Evolutionary conservation across 2,888 invertebrate species (phyloP), one percentile per base, ranked within the genome.

Genomic region (Sphinx pinastri): DNA sequence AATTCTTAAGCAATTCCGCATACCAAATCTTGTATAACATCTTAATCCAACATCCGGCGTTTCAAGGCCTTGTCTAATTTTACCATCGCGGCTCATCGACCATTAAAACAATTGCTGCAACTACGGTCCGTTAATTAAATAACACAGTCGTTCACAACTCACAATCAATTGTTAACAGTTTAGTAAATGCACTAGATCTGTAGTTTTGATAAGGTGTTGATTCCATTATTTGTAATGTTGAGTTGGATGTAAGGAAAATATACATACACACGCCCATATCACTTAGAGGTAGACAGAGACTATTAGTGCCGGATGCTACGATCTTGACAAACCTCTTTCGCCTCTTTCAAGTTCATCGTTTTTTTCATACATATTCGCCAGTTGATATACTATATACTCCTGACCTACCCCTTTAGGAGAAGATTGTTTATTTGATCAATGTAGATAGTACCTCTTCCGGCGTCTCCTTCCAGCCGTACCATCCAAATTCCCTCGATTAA

Each of bases 31-130:
- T 63, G 49, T 19, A 0, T 19, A 63, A 63, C 49, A 16, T 63
- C 63, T 63, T 63, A 63, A 63, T 63, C 63, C 63, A 49, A 38
- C 19, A 63, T 63, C 63, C 63, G 63, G 49, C 63, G 63, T 47
- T 49, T 63, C 63, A 63, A 63, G 63, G 63, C 47, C 63, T 49
- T 12, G 38, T 47, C 63, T 63, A 63, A 63, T 49, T 63, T 63
- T 63, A 63, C 47, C 63, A 47, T 49, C 13, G 38, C 38, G 47
- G 49, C 47, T 63, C 60, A 60, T 60, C 60, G 45, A 47, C 63
- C 63, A 49, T 63, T 63, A 63, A 63, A 19, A 1, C 63, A 63
- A 63, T 63, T 63, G 63, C 16, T 19, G 47, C 47, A 63, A 19
- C 19, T 47, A 25, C 60, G 45, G 11, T 38, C 47, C 13, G 47